phyloP scores from a whole-genome alignment of 2,888 invertebrate genomes.

The Chelonus formosanus region DNA sequence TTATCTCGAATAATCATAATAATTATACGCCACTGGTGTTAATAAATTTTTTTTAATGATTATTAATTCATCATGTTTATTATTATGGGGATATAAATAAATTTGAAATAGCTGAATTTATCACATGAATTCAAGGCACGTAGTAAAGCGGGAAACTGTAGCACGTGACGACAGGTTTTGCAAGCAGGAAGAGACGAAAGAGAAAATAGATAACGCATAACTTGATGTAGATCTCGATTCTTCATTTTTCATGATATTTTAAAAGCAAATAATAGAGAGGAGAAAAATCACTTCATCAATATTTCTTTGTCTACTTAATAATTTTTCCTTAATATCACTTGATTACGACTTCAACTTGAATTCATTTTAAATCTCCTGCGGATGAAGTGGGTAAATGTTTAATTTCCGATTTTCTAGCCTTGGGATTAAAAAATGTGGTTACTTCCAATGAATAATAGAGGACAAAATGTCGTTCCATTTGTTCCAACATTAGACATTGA shows the following conservation, averaged over 20 bases:
- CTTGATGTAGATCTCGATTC: conserved; percentile 29
- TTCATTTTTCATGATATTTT: not conserved
- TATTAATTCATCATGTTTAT: conserved; percentile 3
- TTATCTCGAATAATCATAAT: too few species aligned
- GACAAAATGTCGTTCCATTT: not conserved
- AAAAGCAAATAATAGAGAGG: too few species aligned
- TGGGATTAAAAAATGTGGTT: too few species aligned
- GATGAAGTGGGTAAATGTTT: too few species aligned
- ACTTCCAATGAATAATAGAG: not conserved
- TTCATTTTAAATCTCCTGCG: too few species aligned
- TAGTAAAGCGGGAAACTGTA: conserved; percentile 25
- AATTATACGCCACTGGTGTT: too few species aligned
- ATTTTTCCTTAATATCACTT: too few species aligned
- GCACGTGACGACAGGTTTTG: conserved; percentile 30
- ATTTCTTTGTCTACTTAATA: too few species aligned
- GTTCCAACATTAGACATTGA: not conserved
- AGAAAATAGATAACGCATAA: conserved; percentile 5
- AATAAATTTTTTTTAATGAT: not conserved
- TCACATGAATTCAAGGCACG: conserved; percentile 24
- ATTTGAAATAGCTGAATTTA: conserved; percentile 16
- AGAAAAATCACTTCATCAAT: too few species aligned
- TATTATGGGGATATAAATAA: conserved; percentile 8
- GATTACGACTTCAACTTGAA: too few species aligned
- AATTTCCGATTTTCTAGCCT: too few species aligned
- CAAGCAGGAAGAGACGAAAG: conserved; percentile 11